A percentile compares a stretch with the other conserved stretches of the same genome.
phyloP scores from a whole-genome alignment of 1,140 invertebrate species.

The Myzus persicae region DNA sequence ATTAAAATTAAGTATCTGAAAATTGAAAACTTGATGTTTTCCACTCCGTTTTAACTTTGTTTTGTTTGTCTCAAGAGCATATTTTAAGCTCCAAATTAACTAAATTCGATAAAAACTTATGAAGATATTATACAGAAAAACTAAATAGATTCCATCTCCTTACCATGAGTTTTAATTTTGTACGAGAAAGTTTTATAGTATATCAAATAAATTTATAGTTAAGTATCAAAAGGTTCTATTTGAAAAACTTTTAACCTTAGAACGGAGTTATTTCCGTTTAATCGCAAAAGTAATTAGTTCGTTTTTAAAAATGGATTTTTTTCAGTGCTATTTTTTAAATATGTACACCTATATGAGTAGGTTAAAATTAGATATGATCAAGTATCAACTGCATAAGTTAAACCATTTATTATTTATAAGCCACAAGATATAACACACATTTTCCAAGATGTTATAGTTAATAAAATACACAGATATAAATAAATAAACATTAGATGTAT shows the following conservation, averaged over 20 bases:
- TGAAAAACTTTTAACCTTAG: not conserved
- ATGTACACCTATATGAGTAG: not conserved
- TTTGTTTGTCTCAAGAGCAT: not conserved
- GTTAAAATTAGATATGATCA: not conserved
- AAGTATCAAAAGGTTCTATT: not conserved
- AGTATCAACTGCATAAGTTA: not conserved
- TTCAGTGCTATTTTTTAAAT: not conserved
- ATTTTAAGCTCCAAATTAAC: slow-evolving; percentile 5
- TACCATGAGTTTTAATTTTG: not conserved
- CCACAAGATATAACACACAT: not conserved
- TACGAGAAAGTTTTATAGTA: not conserved
- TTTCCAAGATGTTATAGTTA: not conserved
- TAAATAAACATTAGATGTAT: not conserved
- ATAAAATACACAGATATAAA: not conserved
- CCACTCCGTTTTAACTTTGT: not conserved
- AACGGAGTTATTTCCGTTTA: not conserved
- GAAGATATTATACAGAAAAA: not conserved
- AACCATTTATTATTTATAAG: not conserved
- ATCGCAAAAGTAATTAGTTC: not conserved
- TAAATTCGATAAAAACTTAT: not conserved
- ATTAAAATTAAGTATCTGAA: not conserved
- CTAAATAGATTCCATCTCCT: not conserved
- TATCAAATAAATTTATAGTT: not conserved
- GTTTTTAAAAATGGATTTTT: not conserved
- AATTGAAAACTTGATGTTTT: not conserved